Conservation (phyloP, 2,888 invertebrate species). For the Elmis aenea region DNA sequence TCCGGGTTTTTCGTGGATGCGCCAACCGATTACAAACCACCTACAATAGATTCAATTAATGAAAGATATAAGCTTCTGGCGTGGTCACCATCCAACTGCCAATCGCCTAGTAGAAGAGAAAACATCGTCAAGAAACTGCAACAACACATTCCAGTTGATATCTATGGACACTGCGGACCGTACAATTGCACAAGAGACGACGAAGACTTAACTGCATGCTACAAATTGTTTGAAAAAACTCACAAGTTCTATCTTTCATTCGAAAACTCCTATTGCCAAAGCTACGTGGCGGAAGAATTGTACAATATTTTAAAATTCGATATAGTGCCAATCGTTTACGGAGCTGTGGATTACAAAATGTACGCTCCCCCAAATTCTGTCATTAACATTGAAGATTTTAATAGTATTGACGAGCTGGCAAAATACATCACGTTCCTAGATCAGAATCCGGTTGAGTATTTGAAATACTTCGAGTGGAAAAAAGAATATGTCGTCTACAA, state of each 20-base stretch:
- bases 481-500: constrained; percentile 31
- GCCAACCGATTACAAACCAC: constrained; percentile 22
- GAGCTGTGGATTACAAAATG: constrained; percentile 56
- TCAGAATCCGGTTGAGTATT: constrained; percentile 50
- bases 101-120: constrained; percentile 46
- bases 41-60: constrained; percentile 20
- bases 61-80: constrained; percentile 50
- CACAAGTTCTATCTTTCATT: constrained; percentile 70
- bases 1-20: constrained; percentile 30
- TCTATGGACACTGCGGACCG: constrained; percentile 59
- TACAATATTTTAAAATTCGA: constrained; percentile 53
- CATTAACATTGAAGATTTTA: constrained; percentile 55
- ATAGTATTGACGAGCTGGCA: constrained; percentile 48
- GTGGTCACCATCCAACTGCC: constrained; percentile 56
- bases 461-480: constrained; percentile 56
- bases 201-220: constrained; percentile 39
- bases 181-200: constrained; percentile 33
- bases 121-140: constrained; percentile 48
- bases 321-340: constrained; percentile 63
- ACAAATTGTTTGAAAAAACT: constrained; percentile 47
- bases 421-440: constrained; percentile 49
- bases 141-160: constrained; percentile 55
- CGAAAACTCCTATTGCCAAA: constrained; percentile 64
- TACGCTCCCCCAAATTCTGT: constrained; percentile 51
- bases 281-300: constrained; percentile 62